Conservation (phyloP, 2,888 invertebrate species). For the Lycia hirtaria region DNA sequence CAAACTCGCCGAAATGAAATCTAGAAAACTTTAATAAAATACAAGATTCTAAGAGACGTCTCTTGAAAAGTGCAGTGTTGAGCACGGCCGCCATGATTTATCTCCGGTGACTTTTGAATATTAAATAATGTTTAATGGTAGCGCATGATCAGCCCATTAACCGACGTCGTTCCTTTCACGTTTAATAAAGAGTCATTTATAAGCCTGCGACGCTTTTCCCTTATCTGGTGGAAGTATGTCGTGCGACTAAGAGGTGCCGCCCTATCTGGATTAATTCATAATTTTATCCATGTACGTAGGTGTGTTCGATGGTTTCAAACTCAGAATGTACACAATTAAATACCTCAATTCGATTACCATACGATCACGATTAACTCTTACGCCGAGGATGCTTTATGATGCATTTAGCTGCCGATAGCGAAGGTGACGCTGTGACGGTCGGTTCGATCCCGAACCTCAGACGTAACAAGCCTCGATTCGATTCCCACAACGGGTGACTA, state of each 20-base stretch:
- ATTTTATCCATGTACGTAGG: conserved; percentile 74
- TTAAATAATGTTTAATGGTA: conserved; percentile 86
- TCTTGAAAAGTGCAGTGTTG: conserved; percentile 80
- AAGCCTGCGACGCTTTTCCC: conserved; percentile 82
- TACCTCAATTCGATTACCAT: conserved; percentile 54
- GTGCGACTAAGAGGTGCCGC: conserved; percentile 82
- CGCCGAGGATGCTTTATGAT: conserved; percentile 26
- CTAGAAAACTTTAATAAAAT: too few species aligned
- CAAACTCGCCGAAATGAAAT: too few species aligned
- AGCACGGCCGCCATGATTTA: conserved; percentile 84
- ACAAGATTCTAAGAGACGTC: conserved; percentile 60
- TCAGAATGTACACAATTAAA: conserved; percentile 56
- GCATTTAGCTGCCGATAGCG: conserved; percentile 26
- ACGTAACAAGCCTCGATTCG: conserved; percentile 52
- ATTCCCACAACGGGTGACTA: conserved; percentile 73
- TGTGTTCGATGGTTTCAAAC: conserved; percentile 56
- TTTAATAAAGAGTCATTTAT: conserved; percentile 86
- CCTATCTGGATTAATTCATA: conserved; percentile 83
- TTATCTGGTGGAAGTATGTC: conserved; percentile 83
- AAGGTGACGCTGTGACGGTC: conserved; percentile 3
- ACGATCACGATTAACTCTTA: conserved; percentile 47
- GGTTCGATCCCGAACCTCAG: conserved; percentile 35
- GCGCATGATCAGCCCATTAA: conserved; percentile 86
- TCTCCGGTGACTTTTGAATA: conserved; percentile 83
- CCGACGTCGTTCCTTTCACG: conserved; percentile 84